Percentiles rank a stretch among this genome's conserved stretches.
These are phyloP conservation scores for Operophtera brumata DNA, from an alignment of 2,888 invertebrate genomes.

Conservation along the genomic window DNA sequence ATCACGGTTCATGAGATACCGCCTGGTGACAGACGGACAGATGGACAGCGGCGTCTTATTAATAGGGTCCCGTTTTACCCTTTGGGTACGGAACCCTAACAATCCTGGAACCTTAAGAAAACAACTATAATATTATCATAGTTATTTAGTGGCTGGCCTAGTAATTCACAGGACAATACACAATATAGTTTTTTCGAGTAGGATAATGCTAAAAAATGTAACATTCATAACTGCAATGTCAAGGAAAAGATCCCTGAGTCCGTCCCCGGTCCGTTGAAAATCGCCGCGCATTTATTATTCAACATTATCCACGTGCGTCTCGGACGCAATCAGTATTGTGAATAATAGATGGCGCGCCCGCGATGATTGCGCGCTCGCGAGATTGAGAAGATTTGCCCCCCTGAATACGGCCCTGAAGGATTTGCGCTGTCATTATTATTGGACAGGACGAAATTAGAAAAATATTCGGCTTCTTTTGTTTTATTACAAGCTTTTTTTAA, in stretches of 20 bases:
- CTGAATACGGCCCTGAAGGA: conserved; percentile 51
- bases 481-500: neutral
- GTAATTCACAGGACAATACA: too few species aligned
- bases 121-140: too few species aligned
- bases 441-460: conserved; percentile 16
- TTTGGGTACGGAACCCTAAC: too few species aligned
- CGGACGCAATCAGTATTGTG: conserved; percentile 80
- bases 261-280: conserved; percentile 53
- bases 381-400: conserved; percentile 69
- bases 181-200: too few species aligned
- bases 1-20: too few species aligned
- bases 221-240: too few species aligned
- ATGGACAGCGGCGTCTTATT: too few species aligned
- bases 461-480: conserved; percentile 1
- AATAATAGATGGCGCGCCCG: conserved; percentile 69
- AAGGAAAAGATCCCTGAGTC: conserved; percentile 35
- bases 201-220: too few species aligned
- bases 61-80: too few species aligned
- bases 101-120: too few species aligned
- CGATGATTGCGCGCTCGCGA: conserved; percentile 74
- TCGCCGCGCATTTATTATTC: conserved; percentile 72
- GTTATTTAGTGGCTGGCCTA: too few species aligned
- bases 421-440: conserved; percentile 51
- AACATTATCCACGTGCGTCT: conserved; percentile 72
- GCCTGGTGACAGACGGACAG: too few species aligned